Base-by-base conservation (phyloP, 2,797 vertebrate genomes). In the Furcifer pardalis region DNA sequence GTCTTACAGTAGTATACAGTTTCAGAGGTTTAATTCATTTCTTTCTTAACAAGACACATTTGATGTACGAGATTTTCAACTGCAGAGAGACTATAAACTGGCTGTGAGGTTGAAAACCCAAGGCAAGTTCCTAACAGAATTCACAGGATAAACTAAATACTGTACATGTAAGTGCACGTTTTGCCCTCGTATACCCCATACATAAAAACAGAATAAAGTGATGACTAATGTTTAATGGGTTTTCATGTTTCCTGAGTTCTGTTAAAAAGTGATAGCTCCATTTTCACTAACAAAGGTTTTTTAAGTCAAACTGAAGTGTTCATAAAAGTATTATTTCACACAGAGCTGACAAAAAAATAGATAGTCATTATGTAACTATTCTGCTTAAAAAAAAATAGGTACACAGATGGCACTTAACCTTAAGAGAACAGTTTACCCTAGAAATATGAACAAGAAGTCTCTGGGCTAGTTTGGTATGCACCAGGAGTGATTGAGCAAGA, bases 401-500 rank as follows among this genome's bases (percentile, higher is more conserved):
- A 44, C 30, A 62, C 30, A 72, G 56, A 72, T 73, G 37, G 25
- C 52, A 73, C 1, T 73, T 32, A 21, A 42, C 40, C 56, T 32
- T 73, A 6, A 73, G 30, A 56, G 56, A 12, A 65, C 13, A 15
- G n/a, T 73, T 32, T 59, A 81, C 44, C 40, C 63, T 60, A 62
- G 71, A 82, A 82, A 73, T 62, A 32, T 46, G 40, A 74, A 56
- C 56, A 44, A 74, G n/a, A 74, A 56, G 30, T 46, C 62, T 62
- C 21, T 25, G n/a, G n/a, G 27, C n/a, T 23, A n/a, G 17, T 60
- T 63, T 46, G 42, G 68, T 32, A 60, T 42, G 40, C 37, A 60
- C 60, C 56, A 46, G 42, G 65, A 86, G n/a, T 79, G 77, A 87
- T 44, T 88, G 40, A 40, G 79, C 71, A 86, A n/a, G 76, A 72